Percentiles rank a stretch among this genome's conserved stretches.
Evolutionary conservation across 1,140 invertebrate species (phyloP).

Genomic region (Cheumatopsyche charites): DNA sequence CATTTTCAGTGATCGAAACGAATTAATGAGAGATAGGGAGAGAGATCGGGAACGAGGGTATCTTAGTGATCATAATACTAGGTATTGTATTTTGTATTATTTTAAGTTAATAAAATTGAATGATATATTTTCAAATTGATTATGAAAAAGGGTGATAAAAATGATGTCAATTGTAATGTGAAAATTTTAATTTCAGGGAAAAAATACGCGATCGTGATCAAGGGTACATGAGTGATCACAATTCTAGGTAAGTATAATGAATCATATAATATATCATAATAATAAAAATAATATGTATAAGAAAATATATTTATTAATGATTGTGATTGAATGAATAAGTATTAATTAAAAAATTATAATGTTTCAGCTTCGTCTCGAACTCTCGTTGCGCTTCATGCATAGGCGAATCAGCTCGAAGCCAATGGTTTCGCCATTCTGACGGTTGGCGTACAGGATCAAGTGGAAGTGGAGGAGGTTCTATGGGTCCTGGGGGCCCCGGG

Average conservation of each 20-base stretch:
- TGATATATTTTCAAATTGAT: too few relatives aligned
- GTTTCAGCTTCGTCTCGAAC: constrained; percentile 61
- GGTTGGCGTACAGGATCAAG: constrained; percentile 83
- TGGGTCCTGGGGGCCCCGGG: constrained; percentile 11
- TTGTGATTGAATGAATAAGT: not conserved
- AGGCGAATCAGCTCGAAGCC: constrained; percentile 80
- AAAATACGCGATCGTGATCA: constrained; percentile 58
- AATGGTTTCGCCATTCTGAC: constrained; percentile 86
- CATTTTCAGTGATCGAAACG: constrained; percentile 75
- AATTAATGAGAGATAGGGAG: constrained; percentile 68
- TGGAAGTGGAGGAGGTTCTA: not conserved
- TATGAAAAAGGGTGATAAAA: too few relatives aligned
- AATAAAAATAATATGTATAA: not conserved
- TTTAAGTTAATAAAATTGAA: constrained; percentile 4
- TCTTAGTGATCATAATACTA: constrained; percentile 83
- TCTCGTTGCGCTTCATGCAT: constrained; percentile 81
- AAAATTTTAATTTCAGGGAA: constrained; percentile 51
- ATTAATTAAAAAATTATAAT: not conserved
- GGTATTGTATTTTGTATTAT: constrained; percentile 57
- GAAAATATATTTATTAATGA: not conserved
- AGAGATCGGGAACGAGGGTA: constrained; percentile 80
- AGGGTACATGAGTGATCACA: constrained; percentile 60
- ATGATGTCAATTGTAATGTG: not conserved
- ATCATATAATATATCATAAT: not conserved
- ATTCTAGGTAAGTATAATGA: constrained; percentile 59